phyloP scores from a whole-genome alignment of 2,113 vertebrate species.

The Propithecus coquereli region DNA sequence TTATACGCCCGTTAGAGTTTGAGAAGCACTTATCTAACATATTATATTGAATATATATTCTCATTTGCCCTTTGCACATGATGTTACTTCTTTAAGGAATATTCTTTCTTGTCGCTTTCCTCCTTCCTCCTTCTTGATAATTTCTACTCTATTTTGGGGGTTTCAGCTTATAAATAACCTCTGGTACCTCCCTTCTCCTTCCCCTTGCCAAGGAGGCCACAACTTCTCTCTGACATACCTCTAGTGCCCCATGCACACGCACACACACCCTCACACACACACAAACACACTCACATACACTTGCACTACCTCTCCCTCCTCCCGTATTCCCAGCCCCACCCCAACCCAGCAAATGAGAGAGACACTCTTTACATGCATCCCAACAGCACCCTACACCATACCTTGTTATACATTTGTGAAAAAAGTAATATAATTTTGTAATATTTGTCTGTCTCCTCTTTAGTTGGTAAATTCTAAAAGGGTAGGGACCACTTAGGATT shows the following conservation, averaged over 20 bases:
- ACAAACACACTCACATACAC: neutral
- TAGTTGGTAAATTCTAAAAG: neutral
- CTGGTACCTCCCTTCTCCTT: neutral
- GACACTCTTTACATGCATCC: neutral
- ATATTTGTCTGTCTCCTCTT: neutral
- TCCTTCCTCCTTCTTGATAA: neutral
- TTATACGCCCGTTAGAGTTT: neutral
- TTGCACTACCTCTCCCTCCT: neutral
- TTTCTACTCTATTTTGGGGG: neutral
- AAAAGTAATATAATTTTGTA: neutral
- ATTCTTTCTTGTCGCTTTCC: neutral
- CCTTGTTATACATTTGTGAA: neutral
- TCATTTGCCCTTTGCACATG: neutral
- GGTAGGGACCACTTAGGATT: rapidly evolving
- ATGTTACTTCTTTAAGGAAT: neutral
- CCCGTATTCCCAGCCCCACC: neutral
- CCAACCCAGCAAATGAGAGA: neutral
- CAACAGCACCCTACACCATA: neutral
- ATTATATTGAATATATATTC: neutral
- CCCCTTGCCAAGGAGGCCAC: neutral
- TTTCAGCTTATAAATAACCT: neutral
- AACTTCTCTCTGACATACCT: neutral
- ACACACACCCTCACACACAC: neutral
- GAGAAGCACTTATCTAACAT: neutral
- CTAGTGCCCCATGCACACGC: neutral